phyloP scores from a whole-genome alignment of 2,113 vertebrate species.

The Lichenostomus cassidix region DNA sequence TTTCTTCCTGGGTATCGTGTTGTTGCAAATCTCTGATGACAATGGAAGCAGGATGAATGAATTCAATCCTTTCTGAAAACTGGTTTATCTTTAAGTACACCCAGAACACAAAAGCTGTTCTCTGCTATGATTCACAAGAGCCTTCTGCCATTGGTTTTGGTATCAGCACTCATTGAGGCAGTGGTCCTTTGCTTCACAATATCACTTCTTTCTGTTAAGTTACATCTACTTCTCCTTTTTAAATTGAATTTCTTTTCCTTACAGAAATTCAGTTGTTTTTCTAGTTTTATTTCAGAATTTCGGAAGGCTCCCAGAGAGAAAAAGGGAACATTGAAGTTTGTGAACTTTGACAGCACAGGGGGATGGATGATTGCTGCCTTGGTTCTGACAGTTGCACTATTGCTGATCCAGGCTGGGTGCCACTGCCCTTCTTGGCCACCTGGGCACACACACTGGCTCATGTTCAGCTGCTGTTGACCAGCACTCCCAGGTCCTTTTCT shows the following conservation, averaged over 20 bases:
- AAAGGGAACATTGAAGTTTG: neutral
- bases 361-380: neutral
- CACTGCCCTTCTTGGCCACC: neutral
- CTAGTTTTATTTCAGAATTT: neutral
- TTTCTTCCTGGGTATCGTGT: neutral
- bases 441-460: neutral
- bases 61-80: neutral
- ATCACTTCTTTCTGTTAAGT: neutral
- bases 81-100: neutral
- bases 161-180: neutral
- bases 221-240: neutral
- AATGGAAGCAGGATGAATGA: neutral
- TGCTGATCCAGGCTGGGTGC: neutral
- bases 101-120: conserved; percentile 12
- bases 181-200: neutral
- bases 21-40: neutral
- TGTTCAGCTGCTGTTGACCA: neutral
- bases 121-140: neutral
- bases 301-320: neutral
- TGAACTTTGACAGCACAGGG: neutral
- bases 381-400: no score
- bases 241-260: neutral
- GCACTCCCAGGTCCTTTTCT: neutral
- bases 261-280: neutral
- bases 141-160: neutral